phyloP scores from a whole-genome alignment of 2,797 vertebrate genomes.

The Uromys caudimaculatus region DNA sequence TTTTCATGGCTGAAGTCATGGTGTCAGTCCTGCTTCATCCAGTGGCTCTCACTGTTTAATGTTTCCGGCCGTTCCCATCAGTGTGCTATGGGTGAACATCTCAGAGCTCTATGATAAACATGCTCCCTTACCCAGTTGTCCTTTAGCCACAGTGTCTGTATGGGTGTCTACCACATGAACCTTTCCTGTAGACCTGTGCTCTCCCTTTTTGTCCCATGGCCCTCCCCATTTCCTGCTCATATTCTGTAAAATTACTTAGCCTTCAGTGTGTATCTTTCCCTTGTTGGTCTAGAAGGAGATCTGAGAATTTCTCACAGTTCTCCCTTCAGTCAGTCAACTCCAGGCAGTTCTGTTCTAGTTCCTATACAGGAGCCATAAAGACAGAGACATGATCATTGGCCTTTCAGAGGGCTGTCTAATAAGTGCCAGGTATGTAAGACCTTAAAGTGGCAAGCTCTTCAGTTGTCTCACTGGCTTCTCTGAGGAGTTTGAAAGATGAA shows the following conservation, averaged over 20 bases:
- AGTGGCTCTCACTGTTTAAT: not conserved
- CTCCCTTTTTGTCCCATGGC: not conserved
- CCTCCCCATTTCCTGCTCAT: not conserved
- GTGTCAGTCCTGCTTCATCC: not conserved
- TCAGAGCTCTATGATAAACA: not conserved
- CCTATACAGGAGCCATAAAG: not conserved
- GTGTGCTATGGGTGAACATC: not conserved
- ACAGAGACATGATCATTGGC: not conserved
- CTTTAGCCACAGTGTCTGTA: not conserved
- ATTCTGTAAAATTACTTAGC: not conserved
- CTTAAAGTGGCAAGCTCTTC: conserved; percentile 23
- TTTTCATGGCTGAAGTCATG: not conserved
- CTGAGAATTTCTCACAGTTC: not conserved
- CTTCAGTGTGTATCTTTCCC: not conserved
- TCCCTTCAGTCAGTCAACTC: not conserved
- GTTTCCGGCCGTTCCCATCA: not conserved
- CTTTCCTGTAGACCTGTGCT: not conserved
- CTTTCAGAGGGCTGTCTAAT: conserved; percentile 38
- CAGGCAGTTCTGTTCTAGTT: not conserved
- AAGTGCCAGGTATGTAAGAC: conserved; percentile 12
- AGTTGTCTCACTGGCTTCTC: conserved; percentile 1
- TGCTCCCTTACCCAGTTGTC: not conserved
- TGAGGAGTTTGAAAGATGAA: conserved; percentile 61
- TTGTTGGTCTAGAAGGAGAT: not conserved
- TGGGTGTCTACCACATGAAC: not conserved